Evolutionary conservation across 2,797 vertebrate species (phyloP).

Genomic region (Hoplostethus mediterraneus): DNA sequence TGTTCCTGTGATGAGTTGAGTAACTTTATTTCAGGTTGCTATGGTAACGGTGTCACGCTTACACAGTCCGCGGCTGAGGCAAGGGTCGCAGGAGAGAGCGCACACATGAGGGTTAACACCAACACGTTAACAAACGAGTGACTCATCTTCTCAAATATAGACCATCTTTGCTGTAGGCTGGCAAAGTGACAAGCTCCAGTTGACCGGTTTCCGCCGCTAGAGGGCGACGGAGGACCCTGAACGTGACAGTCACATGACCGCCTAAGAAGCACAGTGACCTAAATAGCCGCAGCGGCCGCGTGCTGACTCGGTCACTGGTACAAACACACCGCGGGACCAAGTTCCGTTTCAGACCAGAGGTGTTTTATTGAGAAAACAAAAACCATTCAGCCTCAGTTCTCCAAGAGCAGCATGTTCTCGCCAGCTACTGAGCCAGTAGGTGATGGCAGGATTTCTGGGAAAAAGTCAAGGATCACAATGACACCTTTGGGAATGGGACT

Average conservation of each 20-base stretch:
- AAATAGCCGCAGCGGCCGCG: conserved; percentile 52
- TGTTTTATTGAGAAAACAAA: background rate
- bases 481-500: background rate
- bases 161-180: background rate
- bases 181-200: background rate
- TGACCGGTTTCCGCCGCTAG: background rate
- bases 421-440: too few species aligned
- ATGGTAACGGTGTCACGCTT: too few species aligned
- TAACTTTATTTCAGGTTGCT: background rate
- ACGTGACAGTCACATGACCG: conserved; percentile 32
- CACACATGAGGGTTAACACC: too few species aligned
- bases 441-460: too few species aligned
- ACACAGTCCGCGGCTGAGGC: background rate
- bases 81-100: too few species aligned
- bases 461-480: background rate
- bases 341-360: conserved; percentile 4
- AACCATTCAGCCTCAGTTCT: background rate
- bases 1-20: too few species aligned
- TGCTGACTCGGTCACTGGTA: conserved; percentile 54
- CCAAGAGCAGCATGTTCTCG: too few species aligned
- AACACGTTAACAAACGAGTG: too few species aligned
- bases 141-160: background rate
- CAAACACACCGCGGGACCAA: conserved; percentile 6
- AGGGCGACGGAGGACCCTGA: conserved; percentile 26
- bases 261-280: conserved; percentile 70